Percentiles rank a stretch among this genome's conserved stretches.
phyloP scores from a whole-genome alignment of 2,797 vertebrate species.

The Lacerta agilis region DNA sequence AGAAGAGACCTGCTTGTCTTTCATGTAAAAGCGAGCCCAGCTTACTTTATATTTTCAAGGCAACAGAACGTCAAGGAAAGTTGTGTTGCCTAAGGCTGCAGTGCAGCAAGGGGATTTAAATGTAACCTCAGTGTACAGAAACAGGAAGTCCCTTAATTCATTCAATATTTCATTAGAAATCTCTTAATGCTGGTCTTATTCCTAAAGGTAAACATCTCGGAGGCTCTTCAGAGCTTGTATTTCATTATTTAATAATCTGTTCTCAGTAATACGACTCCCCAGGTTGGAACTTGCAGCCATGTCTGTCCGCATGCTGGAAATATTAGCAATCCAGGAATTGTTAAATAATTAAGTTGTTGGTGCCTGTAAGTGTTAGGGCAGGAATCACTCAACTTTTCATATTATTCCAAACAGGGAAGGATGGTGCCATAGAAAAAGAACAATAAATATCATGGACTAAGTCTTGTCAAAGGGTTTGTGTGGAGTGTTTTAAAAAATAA shows the following conservation, averaged over 20 bases:
- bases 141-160: constrained; percentile 75
- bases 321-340: constrained; percentile 63
- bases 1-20: constrained; percentile 68
- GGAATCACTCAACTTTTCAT: constrained; percentile 63
- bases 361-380: constrained; percentile 65
- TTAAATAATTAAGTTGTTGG: constrained; percentile 71
- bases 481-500: not conserved
- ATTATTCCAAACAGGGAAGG: constrained; percentile 58
- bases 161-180: constrained; percentile 77
- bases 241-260: constrained; percentile 78
- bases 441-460: constrained; percentile 37
- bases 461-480: constrained; percentile 28
- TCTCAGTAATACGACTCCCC: constrained; percentile 69
- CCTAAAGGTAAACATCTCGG: constrained; percentile 71
- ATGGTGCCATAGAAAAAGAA: constrained; percentile 8
- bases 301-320: constrained; percentile 68
- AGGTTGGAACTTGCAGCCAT: constrained; percentile 64
- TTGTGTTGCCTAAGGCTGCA: constrained; percentile 74
- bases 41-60: constrained; percentile 71
- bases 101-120: constrained; percentile 68
- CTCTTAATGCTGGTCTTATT: constrained; percentile 72
- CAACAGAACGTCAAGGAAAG: constrained; percentile 68
- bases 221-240: constrained; percentile 71
- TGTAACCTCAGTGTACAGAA: constrained; percentile 66
- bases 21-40: constrained; percentile 60